Conservation (phyloP, 2,888 invertebrate species). For the Lasius fuliginosus region DNA sequence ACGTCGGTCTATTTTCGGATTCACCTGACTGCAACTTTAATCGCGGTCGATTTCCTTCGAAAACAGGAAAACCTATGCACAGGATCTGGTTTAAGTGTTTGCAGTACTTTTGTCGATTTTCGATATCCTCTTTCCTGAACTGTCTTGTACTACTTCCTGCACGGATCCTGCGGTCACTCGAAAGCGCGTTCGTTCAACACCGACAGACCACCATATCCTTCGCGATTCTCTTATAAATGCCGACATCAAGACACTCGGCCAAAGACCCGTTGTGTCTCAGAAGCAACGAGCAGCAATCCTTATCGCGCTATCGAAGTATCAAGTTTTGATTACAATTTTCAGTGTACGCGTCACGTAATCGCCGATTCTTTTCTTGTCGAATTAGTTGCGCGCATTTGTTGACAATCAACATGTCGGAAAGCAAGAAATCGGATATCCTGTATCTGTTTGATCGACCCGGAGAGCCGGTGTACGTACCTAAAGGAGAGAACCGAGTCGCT, state of each 20-base stretch:
- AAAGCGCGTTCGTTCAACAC: conserved; percentile 30
- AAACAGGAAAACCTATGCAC: conserved; percentile 66
- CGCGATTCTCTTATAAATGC: conserved; percentile 56
- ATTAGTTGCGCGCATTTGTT: conserved; percentile 12
- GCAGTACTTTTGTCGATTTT: neutral
- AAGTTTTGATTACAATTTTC: neutral
- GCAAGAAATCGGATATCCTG: conserved; percentile 74
- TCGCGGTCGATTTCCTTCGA: conserved; percentile 50
- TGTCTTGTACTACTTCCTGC: conserved; percentile 15
- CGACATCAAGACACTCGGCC: too few species aligned
- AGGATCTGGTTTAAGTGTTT: conserved; percentile 33
- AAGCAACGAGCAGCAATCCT: neutral
- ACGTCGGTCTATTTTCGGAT: neutral
- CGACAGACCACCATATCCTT: conserved; percentile 58
- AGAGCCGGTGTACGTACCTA: conserved; percentile 93
- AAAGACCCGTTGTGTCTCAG: neutral
- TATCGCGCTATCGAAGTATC: neutral
- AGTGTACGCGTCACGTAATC: conserved; percentile 13
- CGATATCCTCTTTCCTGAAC: neutral
- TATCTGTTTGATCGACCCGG: conserved; percentile 91
- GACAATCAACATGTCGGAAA: conserved; percentile 49
- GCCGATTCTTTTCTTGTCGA: neutral
- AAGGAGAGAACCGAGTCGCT: conserved; percentile 89
- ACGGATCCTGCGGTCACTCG: conserved; percentile 66
- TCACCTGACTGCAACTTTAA: neutral